Evolutionary conservation across 2,113 vertebrate genomes (phyloP), one percentile per base, ranked within the genome.

Genomic region (Oncorhynchus clarkii): DNA sequence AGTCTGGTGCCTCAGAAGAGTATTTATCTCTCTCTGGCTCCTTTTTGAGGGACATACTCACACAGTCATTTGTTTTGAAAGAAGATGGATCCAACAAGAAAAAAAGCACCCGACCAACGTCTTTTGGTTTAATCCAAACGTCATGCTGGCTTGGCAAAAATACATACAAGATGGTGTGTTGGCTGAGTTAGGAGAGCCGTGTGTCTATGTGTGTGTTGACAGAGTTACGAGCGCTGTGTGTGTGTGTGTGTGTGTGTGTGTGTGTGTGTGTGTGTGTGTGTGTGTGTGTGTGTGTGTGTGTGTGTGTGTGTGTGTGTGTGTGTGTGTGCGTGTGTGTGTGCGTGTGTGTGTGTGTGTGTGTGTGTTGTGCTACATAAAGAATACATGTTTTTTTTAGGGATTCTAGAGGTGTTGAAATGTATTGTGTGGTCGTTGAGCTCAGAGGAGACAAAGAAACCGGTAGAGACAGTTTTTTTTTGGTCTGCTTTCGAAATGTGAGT

Each of bases 401-500:
- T 13, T 54, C 57, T 22, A 39, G 54, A 29, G 6, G 57, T 60
- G 69, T 29, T 67, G 78, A 82, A 66, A 67, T 70, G 34, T 62
- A 11, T 51, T 67, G 45, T n/a, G 78, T 5, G 11, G 49, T 39
- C 57, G 22, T 59, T 62, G 0, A 62, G 1, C 39, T 22, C 70
- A 13, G 29, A 60, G 27, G 5, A 76, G 29, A 71, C 24, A 16
- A 31, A 60, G 29, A 12, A 59, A 20, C 24, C 2, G 48, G 5
- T 4, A 57, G 39, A 16, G 26, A 79, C 57, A 34, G 74, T 81
- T 34, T 29, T 81, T 77, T 69, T 84, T 75, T 49, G 54, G 59
- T 29, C 65, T 24, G 29, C 22, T 39, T 45, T 51, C 49, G 31
- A n/a, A 48, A 72, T 5, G 12, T 26, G 54, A 65, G 65, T 24